Evolutionary conservation across 2,888 invertebrate genomes (phyloP).

Genomic region (Dicyrtoma fusca): DNA sequence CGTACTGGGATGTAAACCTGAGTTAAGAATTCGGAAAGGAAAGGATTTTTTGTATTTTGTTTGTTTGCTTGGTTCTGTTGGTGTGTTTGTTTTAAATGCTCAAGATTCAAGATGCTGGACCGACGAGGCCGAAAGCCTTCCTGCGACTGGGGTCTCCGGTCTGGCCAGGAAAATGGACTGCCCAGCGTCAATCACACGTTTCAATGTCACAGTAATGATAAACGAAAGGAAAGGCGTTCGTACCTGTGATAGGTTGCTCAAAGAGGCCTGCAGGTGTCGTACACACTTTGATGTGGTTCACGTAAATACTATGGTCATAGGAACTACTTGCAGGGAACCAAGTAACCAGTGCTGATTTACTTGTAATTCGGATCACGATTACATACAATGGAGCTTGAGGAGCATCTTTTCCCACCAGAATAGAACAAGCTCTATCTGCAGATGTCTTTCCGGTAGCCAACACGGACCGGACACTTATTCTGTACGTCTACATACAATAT

Average conservation of each 20-base stretch:
- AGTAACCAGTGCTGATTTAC: constrained; percentile 3
- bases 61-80: no score
- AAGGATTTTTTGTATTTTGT: no score
- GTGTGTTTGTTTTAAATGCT: no score
- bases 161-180: no score
- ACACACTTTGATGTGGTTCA: constrained; percentile 15
- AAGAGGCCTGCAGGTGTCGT: background rate
- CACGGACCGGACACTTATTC: constrained; percentile 19
- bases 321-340: constrained; percentile 22
- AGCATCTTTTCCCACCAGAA: constrained; percentile 7
- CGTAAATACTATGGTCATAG: background rate
- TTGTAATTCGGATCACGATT: background rate
- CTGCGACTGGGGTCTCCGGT: no score
- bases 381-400: constrained; percentile 18
- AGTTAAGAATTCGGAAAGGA: background rate
- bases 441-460: background rate
- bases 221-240: background rate
- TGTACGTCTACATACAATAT: constrained; percentile 4
- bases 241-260: constrained; percentile 15
- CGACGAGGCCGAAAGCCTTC: no score
- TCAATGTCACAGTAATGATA: background rate
- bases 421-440: constrained; percentile 8
- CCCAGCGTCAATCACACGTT: no score
- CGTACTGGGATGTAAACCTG: constrained; percentile 11
- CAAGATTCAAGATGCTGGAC: no score